Conservation (phyloP, 2,797 vertebrate genomes). For the Epinephelus awoara region DNA sequence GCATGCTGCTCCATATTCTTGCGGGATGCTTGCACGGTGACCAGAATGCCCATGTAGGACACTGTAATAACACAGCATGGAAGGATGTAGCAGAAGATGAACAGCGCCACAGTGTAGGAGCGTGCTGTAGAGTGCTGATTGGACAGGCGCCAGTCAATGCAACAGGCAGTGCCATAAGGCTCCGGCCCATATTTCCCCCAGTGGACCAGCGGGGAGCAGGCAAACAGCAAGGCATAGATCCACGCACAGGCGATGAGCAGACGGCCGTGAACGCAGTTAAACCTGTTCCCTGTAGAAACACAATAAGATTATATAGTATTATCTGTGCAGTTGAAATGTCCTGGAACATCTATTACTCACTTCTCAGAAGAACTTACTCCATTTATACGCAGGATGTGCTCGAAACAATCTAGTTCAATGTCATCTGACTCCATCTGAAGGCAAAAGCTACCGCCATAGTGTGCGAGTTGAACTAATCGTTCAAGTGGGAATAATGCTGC, state of each 20-base stretch:
- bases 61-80: constrained; percentile 85
- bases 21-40: constrained; percentile 83
- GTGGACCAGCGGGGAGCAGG: constrained; percentile 84
- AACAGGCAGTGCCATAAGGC: constrained; percentile 90
- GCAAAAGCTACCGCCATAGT: too few species aligned
- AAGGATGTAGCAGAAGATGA: constrained; percentile 87
- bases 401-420: not conserved
- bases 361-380: constrained; percentile 1
- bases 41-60: constrained; percentile 86
- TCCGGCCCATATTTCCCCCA: constrained; percentile 88
- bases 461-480: not conserved
- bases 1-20: constrained; percentile 84
- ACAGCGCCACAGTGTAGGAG: constrained; percentile 84
- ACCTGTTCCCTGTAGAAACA: constrained; percentile 83
- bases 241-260: constrained; percentile 84
- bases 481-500: not conserved
- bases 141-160: constrained; percentile 87
- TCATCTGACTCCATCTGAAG: not conserved
- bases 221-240: constrained; percentile 85
- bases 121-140: constrained; percentile 76
- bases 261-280: constrained; percentile 78
- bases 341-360: constrained; percentile 7
- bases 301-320: not conserved
- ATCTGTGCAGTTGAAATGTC: constrained; percentile 4
- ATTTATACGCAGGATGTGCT: not conserved